Base-by-base conservation (phyloP, 2,113 vertebrate species). In the Heterochromis multidens region DNA sequence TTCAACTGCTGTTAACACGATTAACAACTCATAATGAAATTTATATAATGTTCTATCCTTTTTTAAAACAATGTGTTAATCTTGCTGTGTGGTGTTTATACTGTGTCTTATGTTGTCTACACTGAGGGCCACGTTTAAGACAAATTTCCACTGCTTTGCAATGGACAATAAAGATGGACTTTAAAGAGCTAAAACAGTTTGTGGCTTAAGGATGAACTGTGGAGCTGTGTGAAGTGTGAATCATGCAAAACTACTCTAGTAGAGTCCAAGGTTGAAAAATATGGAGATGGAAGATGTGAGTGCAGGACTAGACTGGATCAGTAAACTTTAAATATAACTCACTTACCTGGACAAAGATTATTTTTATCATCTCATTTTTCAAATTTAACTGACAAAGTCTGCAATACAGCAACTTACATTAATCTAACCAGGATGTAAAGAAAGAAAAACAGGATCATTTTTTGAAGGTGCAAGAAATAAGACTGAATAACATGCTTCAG, bases 401-500 rank as follows among this genome's bases (percentile, higher is more conserved):
- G 52, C 7, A 54, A 7, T 12, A 52, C 10, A 72, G 4, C 1
- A 72, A 31, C 19, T n/a, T n/a, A 54, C 3, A 2, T 19, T 31
- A 3, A 31, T 52, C 25, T 52, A 74, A 31, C 67, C 67, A 52
- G 7, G 43, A 46, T 21, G 6, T 74, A 52, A 17, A 13, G 7
- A 21, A 74, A 31, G 10, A 31, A 10, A 74, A 72, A 72, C 40
- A 9, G 25, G 25, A 16, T 52, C 2, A 21, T 21, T 52, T 72
- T 72, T 14, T 72, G 65, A 72, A 72, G 67, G 40, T 72, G 67
- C 43, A 72, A 72, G 17, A 31, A 74, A 54, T 0, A 74, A 52
- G 70, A 74, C 10, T 54, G 27, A 74, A 31, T 0, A 5, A 29
- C 0, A 4, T 0, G 5, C 12, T 14, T 52, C 3, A n/a, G 43